These are phyloP conservation scores for Oreochromis spilurus DNA, from an alignment of 2,113 vertebrate species.

Conservation along the genomic window DNA sequence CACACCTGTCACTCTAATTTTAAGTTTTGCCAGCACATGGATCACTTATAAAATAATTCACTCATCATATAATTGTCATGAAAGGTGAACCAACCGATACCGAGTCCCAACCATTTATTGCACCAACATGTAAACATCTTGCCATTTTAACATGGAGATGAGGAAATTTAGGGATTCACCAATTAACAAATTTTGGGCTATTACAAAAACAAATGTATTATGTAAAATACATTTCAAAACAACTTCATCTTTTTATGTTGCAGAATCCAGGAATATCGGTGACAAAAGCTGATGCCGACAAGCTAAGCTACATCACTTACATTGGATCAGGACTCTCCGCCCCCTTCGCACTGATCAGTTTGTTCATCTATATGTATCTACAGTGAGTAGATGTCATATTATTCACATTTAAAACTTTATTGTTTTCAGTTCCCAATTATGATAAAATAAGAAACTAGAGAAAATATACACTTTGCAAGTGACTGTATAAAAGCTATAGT, in stretches of 20 bases:
- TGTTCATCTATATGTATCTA: conserved; percentile 64
- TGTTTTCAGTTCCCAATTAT: background rate
- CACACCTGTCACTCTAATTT: background rate
- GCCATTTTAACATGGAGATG: background rate
- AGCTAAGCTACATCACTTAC: conserved; percentile 70
- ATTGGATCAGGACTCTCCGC: conserved; percentile 73
- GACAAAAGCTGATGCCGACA: background rate
- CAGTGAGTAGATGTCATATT: conserved; percentile 62
- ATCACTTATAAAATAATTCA: background rate
- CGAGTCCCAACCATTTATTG: background rate
- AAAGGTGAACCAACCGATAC: background rate
- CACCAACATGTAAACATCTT: background rate
- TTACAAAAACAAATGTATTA: background rate
- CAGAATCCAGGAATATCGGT: conserved; percentile 38
- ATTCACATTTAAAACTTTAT: background rate
- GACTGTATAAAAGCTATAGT: background rate
- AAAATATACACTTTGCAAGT: too few relatives aligned
- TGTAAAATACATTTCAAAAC: background rate
- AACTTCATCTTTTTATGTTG: background rate
- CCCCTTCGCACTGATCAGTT: conserved; percentile 67
- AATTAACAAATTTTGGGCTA: background rate
- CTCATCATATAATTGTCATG: rapidly evolving
- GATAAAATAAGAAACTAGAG: too few relatives aligned
- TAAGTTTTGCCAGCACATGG: background rate
- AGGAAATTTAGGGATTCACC: background rate